These are phyloP conservation scores for Malurus leucopterus DNA, from an alignment of 2,797 vertebrate genomes.

Conservation along the genomic window DNA sequence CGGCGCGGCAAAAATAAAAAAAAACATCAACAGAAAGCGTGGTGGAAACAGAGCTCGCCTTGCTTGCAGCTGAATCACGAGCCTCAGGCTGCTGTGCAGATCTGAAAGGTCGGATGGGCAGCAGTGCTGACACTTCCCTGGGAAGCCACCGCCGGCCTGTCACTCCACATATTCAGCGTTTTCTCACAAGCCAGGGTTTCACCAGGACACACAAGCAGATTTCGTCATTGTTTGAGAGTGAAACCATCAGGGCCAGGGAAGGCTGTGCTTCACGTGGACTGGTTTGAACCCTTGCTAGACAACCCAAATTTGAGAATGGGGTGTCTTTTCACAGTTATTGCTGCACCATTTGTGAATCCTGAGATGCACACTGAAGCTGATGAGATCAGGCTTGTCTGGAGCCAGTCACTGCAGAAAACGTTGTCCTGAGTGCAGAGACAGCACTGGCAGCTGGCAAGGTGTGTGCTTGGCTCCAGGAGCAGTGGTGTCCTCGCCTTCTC, in stretches of 20 bases:
- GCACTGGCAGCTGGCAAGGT: background rate
- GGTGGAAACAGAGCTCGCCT: background rate
- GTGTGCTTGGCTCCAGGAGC: background rate
- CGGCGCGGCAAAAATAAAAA: fast-evolving
- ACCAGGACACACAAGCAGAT: background rate
- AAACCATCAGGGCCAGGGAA: background rate
- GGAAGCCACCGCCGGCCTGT: background rate
- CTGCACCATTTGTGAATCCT: background rate
- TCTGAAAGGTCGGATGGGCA: background rate
- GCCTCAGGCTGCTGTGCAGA: background rate
- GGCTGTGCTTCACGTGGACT: background rate
- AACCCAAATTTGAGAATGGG: background rate
- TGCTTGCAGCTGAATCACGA: background rate
- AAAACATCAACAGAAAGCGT: background rate
- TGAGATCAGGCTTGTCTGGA: background rate
- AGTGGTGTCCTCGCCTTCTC: background rate
- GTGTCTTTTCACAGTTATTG: background rate
- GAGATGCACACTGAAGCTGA: background rate
- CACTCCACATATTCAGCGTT: background rate
- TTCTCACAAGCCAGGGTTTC: constrained; percentile 6
- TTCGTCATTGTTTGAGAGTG: background rate
- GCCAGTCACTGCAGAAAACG: background rate
- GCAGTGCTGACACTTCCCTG: background rate
- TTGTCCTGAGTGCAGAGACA: background rate
- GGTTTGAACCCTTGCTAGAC: background rate